Percentiles rank a stretch among this genome's conserved stretches.
Conservation (phyloP, 2,888 invertebrate species). For the Tupiocoris notatus region DNA sequence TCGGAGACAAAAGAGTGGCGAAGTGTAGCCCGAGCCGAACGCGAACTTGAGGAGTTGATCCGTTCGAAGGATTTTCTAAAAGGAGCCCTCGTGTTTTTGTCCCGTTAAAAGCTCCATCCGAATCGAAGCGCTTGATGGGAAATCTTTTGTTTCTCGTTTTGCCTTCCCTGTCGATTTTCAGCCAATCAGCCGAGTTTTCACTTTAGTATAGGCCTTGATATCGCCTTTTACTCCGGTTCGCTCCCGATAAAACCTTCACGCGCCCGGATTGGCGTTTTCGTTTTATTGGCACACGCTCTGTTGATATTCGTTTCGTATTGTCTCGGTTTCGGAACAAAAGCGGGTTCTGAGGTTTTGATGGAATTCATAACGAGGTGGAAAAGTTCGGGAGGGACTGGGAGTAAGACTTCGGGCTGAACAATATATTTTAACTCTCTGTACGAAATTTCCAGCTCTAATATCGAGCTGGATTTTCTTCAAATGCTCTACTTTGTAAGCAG, state of each 20-base stretch:
- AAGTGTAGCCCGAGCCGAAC: slow-evolving; percentile 6
- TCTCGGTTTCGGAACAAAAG: too few species aligned
- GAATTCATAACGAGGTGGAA: too few species aligned
- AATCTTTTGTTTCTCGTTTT: slow-evolving; percentile 28
- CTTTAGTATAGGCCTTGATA: slow-evolving; percentile 4
- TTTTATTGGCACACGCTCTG: too few species aligned
- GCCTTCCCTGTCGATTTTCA: neutral
- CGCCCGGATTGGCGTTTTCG: neutral
- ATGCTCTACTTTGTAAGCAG: too few species aligned
- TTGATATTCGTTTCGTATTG: too few species aligned
- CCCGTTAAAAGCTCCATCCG: slow-evolving; percentile 26
- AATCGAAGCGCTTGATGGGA: slow-evolving; percentile 34
- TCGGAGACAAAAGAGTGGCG: slow-evolving; percentile 10
- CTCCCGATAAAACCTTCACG: neutral
- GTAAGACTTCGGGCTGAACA: too few species aligned
- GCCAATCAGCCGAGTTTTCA: slow-evolving; percentile 19
- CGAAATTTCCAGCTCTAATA: too few species aligned
- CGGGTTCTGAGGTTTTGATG: too few species aligned
- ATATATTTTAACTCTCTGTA: too few species aligned
- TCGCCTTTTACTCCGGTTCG: neutral
- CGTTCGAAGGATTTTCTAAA: slow-evolving; percentile 25
- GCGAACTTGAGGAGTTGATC: slow-evolving; percentile 24
- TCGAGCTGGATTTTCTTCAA: too few species aligned
- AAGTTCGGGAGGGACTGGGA: too few species aligned
- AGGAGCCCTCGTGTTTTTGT: slow-evolving; percentile 33